Conservation (phyloP, 2,113 vertebrate species). For the Coryphaenoides rupestris region DNA sequence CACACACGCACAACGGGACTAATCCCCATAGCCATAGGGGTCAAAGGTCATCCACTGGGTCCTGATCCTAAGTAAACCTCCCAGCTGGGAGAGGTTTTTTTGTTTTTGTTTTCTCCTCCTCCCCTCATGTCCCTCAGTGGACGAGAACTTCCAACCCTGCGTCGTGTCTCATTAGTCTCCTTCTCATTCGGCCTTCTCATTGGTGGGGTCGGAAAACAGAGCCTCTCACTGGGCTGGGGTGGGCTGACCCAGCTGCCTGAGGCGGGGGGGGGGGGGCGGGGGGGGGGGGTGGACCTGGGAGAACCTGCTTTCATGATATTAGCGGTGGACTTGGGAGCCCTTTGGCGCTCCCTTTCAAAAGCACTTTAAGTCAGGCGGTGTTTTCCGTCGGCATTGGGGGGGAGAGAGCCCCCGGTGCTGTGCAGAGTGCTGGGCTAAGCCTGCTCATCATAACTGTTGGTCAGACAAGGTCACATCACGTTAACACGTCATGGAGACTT, state of each 20-base stretch:
- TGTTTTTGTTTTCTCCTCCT: too few species aligned
- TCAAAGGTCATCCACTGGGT: constrained; percentile 54
- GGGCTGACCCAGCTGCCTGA: constrained; percentile 43
- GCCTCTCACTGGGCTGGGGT: constrained; percentile 32
- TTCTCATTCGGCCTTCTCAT: constrained; percentile 4
- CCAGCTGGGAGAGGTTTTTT: constrained; percentile 36
- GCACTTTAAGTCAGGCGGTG: constrained; percentile 45
- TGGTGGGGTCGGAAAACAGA: constrained; percentile 38
- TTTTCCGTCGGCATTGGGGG: constrained; percentile 61
- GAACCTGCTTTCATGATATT: constrained; percentile 61
- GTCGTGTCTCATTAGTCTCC: constrained; percentile 50
- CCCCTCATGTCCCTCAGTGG: constrained; percentile 24
- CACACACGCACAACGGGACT: constrained; percentile 36
- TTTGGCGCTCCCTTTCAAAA: constrained; percentile 55
- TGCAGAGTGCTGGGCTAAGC: constrained; percentile 29
- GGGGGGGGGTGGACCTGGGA: too few species aligned
- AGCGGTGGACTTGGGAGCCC: constrained; percentile 54
- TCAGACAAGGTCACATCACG: constrained; percentile 53
- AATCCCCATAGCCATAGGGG: constrained; percentile 55
- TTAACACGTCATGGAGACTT: constrained; percentile 17
- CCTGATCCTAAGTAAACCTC: constrained; percentile 41
- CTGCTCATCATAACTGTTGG: constrained; percentile 54
- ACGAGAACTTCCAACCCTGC: constrained; percentile 36
- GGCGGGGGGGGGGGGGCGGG: too few species aligned
- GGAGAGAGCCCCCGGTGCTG: constrained; percentile 31